Conservation (phyloP, 2,888 invertebrate species). For the Hypomecis atomaria region DNA sequence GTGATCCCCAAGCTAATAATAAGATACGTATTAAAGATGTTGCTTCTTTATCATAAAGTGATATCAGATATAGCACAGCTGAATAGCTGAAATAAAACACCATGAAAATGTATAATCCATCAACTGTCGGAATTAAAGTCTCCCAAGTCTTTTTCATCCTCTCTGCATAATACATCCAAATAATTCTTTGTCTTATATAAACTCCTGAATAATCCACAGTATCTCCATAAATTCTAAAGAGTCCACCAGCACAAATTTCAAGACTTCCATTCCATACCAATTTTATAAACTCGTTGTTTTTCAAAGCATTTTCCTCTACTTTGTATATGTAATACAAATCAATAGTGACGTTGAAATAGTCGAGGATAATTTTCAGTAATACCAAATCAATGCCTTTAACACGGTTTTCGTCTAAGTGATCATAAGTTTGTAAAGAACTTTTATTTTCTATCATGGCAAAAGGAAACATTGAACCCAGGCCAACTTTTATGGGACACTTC, state of each 20-base stretch:
- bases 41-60: slow-evolving; percentile 51
- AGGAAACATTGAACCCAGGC: slow-evolving; percentile 61
- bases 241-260: slow-evolving; percentile 67
- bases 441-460: slow-evolving; percentile 55
- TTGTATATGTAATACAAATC: slow-evolving; percentile 55
- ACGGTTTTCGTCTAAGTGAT: slow-evolving; percentile 45
- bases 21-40: slow-evolving; percentile 54
- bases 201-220: slow-evolving; percentile 66
- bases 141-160: slow-evolving; percentile 62
- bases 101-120: slow-evolving; percentile 63
- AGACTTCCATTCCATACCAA: slow-evolving; percentile 64
- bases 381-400: slow-evolving; percentile 62
- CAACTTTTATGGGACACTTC: slow-evolving; percentile 62
- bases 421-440: slow-evolving; percentile 50
- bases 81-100: slow-evolving; percentile 62
- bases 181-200: slow-evolving; percentile 59
- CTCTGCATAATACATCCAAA: slow-evolving; percentile 65
- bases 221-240: slow-evolving; percentile 66
- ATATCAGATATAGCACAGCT: slow-evolving; percentile 56
- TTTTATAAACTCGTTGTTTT: slow-evolving; percentile 49
- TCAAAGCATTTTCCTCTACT: slow-evolving; percentile 51
- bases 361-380: slow-evolving; percentile 63
- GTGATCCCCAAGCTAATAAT: slow-evolving; percentile 63
- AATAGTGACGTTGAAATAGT: slow-evolving; percentile 62
- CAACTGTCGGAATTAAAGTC: slow-evolving; percentile 55